Base-by-base conservation (phyloP, 2,797 vertebrate genomes). In the Hydrophis major region DNA sequence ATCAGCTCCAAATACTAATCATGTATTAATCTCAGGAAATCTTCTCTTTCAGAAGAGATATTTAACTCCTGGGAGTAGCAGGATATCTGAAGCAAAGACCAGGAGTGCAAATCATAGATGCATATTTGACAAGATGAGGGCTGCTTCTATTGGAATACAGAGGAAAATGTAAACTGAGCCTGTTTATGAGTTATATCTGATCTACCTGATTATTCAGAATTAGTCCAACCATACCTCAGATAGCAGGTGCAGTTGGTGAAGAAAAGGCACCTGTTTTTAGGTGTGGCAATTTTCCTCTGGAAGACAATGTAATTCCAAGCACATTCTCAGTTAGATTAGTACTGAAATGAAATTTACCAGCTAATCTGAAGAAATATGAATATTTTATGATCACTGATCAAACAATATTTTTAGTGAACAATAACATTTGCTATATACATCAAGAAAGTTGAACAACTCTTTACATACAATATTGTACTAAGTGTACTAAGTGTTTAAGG, bases 1-100 rank as follows among this genome's bases (percentile, higher is more conserved):
- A 93, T 94, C 90, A 92, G 93, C 32, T 22, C 28, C 3, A 32
- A 5, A 88, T 60, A 92, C 83, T 92, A 93, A 10, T 28, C 92
- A 88, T 13, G 10, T 90, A 90, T 93, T 90, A 42, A 91, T 93
- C 55, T 89, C 47, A 56, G 20, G 61, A 55, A n/a, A 42, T 86
- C 47, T 47, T 16, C 25, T 18, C 37, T 87, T 93, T 90, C 89
- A 89, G 93, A 90, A 61, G 28, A 66, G 86, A 74, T 91, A 59
- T 37, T 27, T 16, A 69, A 14, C 32, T 63, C 93, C 47, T 13
- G 47, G 86, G n/a, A 86, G n/a, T 91, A 89, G 50, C 28, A 55
- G 0, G 0, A 12, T 47, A 61, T 55, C 66, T 92, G 50, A 6
- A 92, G 86, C 27, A 69, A 25, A 86, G 86, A 53, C 3, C 18